phyloP scores from a whole-genome alignment of 2,113 vertebrate genomes.

The Sminthopsis crassicaudata region DNA sequence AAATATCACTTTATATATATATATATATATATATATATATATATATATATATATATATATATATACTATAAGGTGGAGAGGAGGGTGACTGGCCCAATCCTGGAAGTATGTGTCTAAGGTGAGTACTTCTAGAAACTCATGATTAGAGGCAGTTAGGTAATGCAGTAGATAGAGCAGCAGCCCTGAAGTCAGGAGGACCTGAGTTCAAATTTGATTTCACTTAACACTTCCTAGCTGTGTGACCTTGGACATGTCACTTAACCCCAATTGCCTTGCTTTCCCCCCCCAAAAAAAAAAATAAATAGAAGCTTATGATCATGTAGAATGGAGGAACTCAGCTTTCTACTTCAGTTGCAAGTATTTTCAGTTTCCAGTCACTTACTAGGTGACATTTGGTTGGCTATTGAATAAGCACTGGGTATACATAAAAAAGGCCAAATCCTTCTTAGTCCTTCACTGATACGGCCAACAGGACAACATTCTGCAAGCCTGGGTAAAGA shows the following conservation, averaged over 20 bases:
- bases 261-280: no score
- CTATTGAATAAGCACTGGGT: background rate
- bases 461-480: background rate
- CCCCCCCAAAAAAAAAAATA: no score
- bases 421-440: background rate
- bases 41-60: background rate
- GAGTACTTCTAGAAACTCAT: no score
- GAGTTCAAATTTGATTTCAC: no score
- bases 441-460: background rate
- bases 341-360: background rate
- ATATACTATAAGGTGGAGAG: background rate
- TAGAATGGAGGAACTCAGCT: background rate
- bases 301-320: background rate
- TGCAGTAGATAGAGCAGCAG: no score
- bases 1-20: background rate
- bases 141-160: background rate
- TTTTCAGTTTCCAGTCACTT: background rate
- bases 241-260: no score
- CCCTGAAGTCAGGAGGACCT: no score
- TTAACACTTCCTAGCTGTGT: no score
- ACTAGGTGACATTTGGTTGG: background rate
- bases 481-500: background rate
- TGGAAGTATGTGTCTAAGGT: background rate
- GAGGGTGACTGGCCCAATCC: background rate
- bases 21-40: no score